Percentiles rank a stretch among this genome's conserved stretches.
Evolutionary conservation across 2,888 invertebrate genomes (phyloP).

Genomic region (Drosophila fulvimacula): DNA sequence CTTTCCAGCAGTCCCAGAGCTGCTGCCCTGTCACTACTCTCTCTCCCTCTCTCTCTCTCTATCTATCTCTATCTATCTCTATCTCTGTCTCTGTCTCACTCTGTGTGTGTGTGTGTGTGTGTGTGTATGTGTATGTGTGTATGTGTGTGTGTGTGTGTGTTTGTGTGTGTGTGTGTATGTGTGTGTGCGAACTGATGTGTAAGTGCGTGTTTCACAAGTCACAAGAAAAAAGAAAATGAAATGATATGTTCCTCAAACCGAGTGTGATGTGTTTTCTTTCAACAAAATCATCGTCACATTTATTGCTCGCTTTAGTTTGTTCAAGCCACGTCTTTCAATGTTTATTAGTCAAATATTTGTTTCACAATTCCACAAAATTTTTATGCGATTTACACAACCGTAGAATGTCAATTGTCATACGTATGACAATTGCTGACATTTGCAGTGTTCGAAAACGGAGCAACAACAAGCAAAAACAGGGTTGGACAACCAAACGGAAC

Average conservation of each 20-base stretch:
- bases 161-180: no score
- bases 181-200: not conserved
- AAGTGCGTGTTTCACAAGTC: slow-evolving; percentile 5
- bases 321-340: not conserved
- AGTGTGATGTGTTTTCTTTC: slow-evolving; percentile 6
- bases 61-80: not conserved
- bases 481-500: slow-evolving; percentile 6
- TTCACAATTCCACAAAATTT: slow-evolving; percentile 11
- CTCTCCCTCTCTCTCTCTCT: no score
- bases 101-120: not conserved
- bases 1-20: slow-evolving; percentile 26
- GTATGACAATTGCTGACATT: not conserved
- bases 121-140: not conserved
- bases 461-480: slow-evolving; percentile 12
- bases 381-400: slow-evolving; percentile 8
- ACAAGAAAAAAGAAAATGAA: slow-evolving; percentile 7
- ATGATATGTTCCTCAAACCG: slow-evolving; percentile 13
- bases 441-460: not conserved
- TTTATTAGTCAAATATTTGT: not conserved
- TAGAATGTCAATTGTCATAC: slow-evolving; percentile 15
- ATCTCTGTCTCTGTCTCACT: not conserved
- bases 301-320: slow-evolving; percentile 11
- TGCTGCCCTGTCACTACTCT: slow-evolving; percentile 4
- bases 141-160: not conserved
- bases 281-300: slow-evolving; percentile 34